These are phyloP conservation scores for Trichoplusia ni DNA, from an alignment of 1,140 invertebrate genomes.

Conservation along the genomic window DNA sequence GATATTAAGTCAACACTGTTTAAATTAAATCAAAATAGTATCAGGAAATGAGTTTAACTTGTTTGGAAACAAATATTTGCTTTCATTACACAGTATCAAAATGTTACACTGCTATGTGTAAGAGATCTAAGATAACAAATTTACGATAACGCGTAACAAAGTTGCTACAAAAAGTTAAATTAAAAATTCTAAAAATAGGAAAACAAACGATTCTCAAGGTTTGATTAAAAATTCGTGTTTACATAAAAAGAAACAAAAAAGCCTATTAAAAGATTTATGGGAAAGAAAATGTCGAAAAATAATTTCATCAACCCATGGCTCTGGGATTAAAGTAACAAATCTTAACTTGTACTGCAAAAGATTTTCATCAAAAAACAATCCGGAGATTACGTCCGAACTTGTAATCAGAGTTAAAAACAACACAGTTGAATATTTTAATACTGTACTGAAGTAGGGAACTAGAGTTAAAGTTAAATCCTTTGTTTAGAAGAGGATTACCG, in stretches of 20 bases:
- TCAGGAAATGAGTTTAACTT: background rate
- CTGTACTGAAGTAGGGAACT: slow-evolving; percentile 14
- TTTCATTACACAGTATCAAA: background rate
- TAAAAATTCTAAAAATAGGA: too few relatives aligned
- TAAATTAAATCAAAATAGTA: slow-evolving; percentile 16
- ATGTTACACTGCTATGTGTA: background rate
- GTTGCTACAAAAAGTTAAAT: too few relatives aligned
- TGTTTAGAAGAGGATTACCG: slow-evolving; percentile 69
- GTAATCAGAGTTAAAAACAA: slow-evolving; percentile 62
- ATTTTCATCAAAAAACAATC: slow-evolving; percentile 57
- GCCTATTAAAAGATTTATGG: slow-evolving; percentile 22
- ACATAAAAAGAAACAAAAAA: slow-evolving; percentile 8
- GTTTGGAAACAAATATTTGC: slow-evolving; percentile 9
- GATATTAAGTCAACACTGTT: slow-evolving; percentile 9
- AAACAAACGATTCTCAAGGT: too few relatives aligned
- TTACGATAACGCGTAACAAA: too few relatives aligned
- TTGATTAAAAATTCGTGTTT: background rate
- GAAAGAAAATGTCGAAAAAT: slow-evolving; percentile 18
- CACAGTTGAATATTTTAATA: slow-evolving; percentile 51
- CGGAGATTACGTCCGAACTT: slow-evolving; percentile 67
- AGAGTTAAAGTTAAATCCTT: slow-evolving; percentile 52
- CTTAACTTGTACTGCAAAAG: slow-evolving; percentile 47
- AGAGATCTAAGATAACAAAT: background rate
- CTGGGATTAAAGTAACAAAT: slow-evolving; percentile 45
- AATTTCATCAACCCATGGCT: slow-evolving; percentile 31